Conservation (phyloP, 2,113 vertebrate species). For the Hoplias malabaricus region DNA sequence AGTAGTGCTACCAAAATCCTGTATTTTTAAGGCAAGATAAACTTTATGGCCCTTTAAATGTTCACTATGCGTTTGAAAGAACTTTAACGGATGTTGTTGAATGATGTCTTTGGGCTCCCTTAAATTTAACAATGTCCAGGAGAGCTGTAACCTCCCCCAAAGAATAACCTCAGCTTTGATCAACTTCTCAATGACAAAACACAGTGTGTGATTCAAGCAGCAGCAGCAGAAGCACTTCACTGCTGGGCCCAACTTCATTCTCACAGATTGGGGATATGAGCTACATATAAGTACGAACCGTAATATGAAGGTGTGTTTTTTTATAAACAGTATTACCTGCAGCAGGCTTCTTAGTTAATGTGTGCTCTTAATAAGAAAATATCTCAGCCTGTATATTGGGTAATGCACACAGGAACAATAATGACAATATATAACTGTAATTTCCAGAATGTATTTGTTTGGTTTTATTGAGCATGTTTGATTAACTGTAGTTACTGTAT, state of each 20-base stretch:
- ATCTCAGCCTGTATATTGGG: neutral
- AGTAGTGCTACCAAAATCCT: too few species aligned
- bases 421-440: neutral
- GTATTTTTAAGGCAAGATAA: neutral
- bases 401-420: neutral
- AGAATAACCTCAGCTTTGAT: slow-evolving; percentile 8
- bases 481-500: too few species aligned
- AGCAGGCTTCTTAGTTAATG: too few species aligned
- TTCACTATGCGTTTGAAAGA: neutral
- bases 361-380: too few species aligned
- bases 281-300: too few species aligned
- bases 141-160: neutral
- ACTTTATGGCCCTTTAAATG: slow-evolving; percentile 16
- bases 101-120: slow-evolving; percentile 15
- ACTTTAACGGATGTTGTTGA: slow-evolving; percentile 12
- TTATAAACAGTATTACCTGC: too few species aligned
- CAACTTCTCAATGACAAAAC: slow-evolving; percentile 4
- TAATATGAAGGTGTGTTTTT: too few species aligned
- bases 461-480: neutral
- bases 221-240: too few species aligned
- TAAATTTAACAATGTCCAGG: slow-evolving; percentile 10
- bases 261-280: too few species aligned
- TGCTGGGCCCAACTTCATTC: too few species aligned
- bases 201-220: neutral
- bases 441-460: neutral